These are phyloP conservation scores for Tragelaphus eurycerus DNA, from an alignment of 2,797 vertebrate genomes.

Conservation along the genomic window DNA sequence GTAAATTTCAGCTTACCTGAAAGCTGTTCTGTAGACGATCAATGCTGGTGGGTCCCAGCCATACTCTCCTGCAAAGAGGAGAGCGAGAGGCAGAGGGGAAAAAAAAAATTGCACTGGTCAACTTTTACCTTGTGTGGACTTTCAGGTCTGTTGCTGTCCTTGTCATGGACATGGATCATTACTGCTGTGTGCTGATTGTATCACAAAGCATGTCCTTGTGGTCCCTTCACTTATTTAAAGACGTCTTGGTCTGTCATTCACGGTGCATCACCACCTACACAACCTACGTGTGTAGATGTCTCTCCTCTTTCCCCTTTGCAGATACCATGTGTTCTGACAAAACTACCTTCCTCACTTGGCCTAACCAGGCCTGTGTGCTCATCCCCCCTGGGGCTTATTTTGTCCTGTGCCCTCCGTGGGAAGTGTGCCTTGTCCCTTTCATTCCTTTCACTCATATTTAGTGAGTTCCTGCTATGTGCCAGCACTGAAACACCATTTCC, in stretches of 20 bases:
- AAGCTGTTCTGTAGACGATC: background rate
- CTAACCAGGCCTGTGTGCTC: accelerated
- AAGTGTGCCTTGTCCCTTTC: background rate
- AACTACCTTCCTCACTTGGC: background rate
- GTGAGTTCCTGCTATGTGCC: background rate
- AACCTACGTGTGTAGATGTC: background rate
- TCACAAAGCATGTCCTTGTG: background rate
- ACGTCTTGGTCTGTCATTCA: background rate
- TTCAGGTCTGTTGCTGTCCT: background rate
- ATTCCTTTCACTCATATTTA: background rate
- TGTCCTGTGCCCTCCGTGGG: background rate
- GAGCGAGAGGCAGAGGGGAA: background rate
- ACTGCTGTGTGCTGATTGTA: background rate
- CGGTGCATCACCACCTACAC: background rate
- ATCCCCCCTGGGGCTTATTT: accelerated
- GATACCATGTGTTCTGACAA: accelerated
- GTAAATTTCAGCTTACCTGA: conserved; percentile 34
- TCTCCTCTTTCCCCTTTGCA: background rate
- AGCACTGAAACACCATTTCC: background rate
- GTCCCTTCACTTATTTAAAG: background rate
- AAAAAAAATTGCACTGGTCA: background rate
- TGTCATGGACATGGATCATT: background rate
- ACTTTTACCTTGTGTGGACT: background rate
- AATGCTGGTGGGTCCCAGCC: background rate
- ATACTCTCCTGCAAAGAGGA: background rate